Evolutionary conservation across 2,113 vertebrate species (phyloP).

Genomic region (Pollachius pollachius): DNA sequence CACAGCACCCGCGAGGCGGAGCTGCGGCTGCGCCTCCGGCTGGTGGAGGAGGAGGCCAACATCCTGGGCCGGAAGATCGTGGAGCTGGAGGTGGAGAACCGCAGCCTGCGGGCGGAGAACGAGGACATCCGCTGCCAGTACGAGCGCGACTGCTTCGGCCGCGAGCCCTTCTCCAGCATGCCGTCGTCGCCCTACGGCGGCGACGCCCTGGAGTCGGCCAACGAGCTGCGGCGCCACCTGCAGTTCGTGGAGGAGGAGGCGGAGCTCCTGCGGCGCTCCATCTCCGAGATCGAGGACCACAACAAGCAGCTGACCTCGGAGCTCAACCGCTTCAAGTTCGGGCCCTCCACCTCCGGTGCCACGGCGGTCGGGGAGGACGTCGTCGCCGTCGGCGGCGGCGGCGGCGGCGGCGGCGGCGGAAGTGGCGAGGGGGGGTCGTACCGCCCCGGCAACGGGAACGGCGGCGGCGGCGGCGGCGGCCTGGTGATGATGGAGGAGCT

Average conservation of each 20-base stretch:
- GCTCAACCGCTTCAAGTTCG: slow-evolving; percentile 92
- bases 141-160: slow-evolving; percentile 83
- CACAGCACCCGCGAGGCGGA: slow-evolving; percentile 94
- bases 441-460: slow-evolving; percentile 44
- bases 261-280: slow-evolving; percentile 89
- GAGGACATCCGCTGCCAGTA: slow-evolving; percentile 92
- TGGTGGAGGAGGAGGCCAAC: slow-evolving; percentile 97
- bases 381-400: slow-evolving; percentile 37
- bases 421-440: slow-evolving; percentile 42
- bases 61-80: slow-evolving; percentile 96
- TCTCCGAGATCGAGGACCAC: slow-evolving; percentile 95
- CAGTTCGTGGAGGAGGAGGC: slow-evolving; percentile 98
- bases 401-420: slow-evolving; percentile 49
- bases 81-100: slow-evolving; percentile 96
- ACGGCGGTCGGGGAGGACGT: slow-evolving; percentile 67
- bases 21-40: slow-evolving; percentile 89
- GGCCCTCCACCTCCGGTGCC: slow-evolving; percentile 70
- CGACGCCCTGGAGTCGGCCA: slow-evolving; percentile 84
- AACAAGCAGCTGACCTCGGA: slow-evolving; percentile 91
- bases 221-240: slow-evolving; percentile 88
- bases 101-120: slow-evolving; percentile 92
- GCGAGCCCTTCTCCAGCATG: slow-evolving; percentile 86
- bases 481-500: slow-evolving; percentile 86
- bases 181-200: slow-evolving; percentile 88
- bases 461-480: slow-evolving; percentile 30